Evolutionary conservation across 2,113 vertebrate species (phyloP).

Genomic region (Tilapia sparmanii): DNA sequence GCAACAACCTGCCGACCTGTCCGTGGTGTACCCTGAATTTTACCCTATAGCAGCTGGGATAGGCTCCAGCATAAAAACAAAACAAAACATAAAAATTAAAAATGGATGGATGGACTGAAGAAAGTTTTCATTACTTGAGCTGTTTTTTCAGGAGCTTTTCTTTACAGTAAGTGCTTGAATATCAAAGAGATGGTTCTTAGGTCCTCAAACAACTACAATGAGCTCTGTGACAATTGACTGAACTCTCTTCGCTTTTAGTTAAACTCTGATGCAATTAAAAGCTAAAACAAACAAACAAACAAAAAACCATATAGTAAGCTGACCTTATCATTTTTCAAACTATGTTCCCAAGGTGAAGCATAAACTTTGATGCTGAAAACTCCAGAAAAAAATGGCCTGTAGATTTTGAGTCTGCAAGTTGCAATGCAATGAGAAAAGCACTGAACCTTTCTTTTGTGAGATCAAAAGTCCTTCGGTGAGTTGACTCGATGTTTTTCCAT

Average conservation of each 20-base stretch:
- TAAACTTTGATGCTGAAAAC: background rate
- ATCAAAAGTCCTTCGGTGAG: background rate
- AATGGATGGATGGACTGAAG: background rate
- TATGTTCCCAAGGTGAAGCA: background rate
- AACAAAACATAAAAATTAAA: background rate
- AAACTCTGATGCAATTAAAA: background rate
- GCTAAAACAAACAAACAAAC: background rate
- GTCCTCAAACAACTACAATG: background rate
- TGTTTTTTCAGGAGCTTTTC: background rate
- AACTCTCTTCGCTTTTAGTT: background rate
- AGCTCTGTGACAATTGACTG: background rate
- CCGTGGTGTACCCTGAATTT: background rate
- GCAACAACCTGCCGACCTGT: background rate
- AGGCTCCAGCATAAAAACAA: background rate
- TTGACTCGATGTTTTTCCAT: background rate
- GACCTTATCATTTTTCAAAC: background rate
- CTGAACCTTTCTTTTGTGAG: background rate
- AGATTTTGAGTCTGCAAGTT: background rate
- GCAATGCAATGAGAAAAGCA: background rate
- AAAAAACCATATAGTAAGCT: background rate
- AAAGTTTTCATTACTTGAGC: background rate
- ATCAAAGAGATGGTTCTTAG: background rate
- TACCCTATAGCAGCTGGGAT: accelerated
- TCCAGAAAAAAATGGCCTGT: background rate
- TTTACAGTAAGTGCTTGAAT: background rate